Conservation (phyloP, 2,888 invertebrate species). For the Sarcophaga caerulescens region DNA sequence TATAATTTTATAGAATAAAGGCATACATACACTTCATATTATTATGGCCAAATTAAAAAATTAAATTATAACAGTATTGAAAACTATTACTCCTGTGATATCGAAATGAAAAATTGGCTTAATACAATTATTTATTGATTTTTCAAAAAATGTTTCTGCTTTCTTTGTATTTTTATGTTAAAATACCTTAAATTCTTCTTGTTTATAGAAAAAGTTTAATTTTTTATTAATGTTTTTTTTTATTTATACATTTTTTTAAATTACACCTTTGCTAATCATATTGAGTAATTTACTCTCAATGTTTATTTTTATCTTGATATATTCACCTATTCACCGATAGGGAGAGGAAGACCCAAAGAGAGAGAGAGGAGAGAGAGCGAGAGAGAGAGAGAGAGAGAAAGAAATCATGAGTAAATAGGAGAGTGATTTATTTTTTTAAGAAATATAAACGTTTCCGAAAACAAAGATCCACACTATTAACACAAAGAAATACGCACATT, state of each 20-base stretch:
- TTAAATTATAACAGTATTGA: constrained; percentile 3
- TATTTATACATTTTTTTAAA: constrained; percentile 13
- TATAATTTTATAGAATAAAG: not conserved
- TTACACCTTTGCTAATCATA: constrained; percentile 52
- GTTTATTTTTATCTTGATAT: constrained; percentile 53
- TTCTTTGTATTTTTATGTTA: not conserved
- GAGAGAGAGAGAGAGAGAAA: not conserved
- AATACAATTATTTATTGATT: constrained; percentile 25
- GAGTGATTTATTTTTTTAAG: too few species aligned
- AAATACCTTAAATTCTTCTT: constrained; percentile 9
- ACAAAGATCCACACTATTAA: too few species aligned
- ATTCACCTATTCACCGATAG: not conserved
- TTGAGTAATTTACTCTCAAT: constrained; percentile 29
- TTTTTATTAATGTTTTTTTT: constrained; percentile 25
- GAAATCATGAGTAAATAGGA: too few species aligned
- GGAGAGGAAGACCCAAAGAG: not conserved
- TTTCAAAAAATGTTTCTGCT: not conserved
- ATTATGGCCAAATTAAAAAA: not conserved
- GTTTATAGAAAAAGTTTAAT: constrained; percentile 9
- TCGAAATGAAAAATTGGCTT: not conserved
- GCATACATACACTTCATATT: not conserved
- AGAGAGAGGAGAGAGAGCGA: too few species aligned
- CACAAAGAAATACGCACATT: too few species aligned
- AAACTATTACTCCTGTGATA: not conserved
- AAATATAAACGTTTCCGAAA: too few species aligned